Percentiles rank a stretch among this genome's conserved stretches.
Evolutionary conservation across 2,797 vertebrate species (phyloP).

Genomic region (Spinibarbus caldwelli): DNA sequence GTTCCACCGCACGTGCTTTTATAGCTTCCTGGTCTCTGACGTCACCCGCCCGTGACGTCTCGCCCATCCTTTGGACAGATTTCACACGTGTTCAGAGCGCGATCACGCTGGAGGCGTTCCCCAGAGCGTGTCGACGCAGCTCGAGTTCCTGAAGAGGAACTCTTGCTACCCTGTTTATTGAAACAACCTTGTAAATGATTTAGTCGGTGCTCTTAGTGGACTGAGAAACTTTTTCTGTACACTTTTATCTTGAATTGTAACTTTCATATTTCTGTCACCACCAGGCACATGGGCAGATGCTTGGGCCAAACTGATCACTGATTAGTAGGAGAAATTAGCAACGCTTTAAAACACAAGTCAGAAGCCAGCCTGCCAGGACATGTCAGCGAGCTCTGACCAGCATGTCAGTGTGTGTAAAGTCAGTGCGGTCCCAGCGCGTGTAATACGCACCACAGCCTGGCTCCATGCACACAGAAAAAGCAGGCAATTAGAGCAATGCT

Average conservation of each 20-base stretch:
- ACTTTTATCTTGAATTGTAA: not conserved
- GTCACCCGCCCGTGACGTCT: too few species aligned
- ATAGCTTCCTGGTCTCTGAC: too few species aligned
- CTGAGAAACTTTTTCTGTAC: too few species aligned
- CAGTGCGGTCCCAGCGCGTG: constrained; percentile 62
- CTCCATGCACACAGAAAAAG: constrained; percentile 64
- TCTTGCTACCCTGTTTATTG: not conserved
- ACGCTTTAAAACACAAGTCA: constrained; percentile 25
- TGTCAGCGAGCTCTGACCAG: constrained; percentile 6
- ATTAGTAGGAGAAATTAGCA: constrained; percentile 24
- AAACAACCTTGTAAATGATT: constrained; percentile 11
- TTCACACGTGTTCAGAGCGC: too few species aligned
- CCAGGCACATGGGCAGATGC: not conserved
- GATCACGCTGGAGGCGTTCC: too few species aligned
- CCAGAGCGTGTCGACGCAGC: too few species aligned
- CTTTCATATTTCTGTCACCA: not conserved
- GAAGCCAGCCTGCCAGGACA: constrained; percentile 24
- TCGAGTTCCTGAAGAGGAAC: too few species aligned
- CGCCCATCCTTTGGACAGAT: too few species aligned
- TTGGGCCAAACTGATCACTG: not conserved
- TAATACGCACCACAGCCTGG: constrained; percentile 59
- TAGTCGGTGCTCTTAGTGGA: not conserved
- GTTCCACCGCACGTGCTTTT: too few species aligned
- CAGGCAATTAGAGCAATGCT: constrained; percentile 69
- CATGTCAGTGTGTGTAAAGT: constrained; percentile 40